Evolutionary conservation across 1,140 invertebrate species (phyloP).

Genomic region (Trigoniulus corallinus): DNA sequence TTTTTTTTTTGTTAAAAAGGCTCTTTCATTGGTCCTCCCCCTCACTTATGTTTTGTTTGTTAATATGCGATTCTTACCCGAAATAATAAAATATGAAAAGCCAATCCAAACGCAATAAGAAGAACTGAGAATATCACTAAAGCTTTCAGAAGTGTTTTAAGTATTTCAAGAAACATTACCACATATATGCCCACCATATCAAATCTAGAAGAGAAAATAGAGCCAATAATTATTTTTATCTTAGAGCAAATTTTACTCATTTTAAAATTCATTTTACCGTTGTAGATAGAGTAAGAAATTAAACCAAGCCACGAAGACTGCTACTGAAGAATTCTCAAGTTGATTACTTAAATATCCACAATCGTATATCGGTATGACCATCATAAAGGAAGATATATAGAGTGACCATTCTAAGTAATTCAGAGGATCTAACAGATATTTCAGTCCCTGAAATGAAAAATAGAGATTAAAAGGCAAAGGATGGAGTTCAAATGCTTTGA

Average conservation of each 20-base stretch:
- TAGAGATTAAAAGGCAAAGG: no score
- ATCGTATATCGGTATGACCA: constrained; percentile 37
- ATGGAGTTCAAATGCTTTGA: constrained; percentile 3
- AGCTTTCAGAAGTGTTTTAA: constrained; percentile 70
- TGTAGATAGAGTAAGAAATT: constrained; percentile 66
- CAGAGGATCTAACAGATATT: constrained; percentile 29
- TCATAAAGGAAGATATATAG: constrained; percentile 44
- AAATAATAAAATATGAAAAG: constrained; percentile 66
- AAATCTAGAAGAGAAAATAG: constrained; percentile 23
- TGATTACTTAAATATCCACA: constrained; percentile 35
- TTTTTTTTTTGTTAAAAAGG: neutral
- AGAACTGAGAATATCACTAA: constrained; percentile 72
- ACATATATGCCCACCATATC: constrained; percentile 65
- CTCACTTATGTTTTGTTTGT: neutral
- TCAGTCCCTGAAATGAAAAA: no score
- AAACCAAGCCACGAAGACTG: constrained; percentile 74
- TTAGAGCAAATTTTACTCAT: no score
- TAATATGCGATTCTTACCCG: constrained; percentile 30
- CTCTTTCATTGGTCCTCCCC: no score
- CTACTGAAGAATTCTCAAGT: constrained; percentile 48
- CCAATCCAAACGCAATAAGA: constrained; percentile 70
- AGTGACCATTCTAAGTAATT: constrained; percentile 46
- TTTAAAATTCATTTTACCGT: constrained; percentile 28
- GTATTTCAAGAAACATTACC: constrained; percentile 78
- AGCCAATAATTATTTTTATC: neutral